Conservation (phyloP, 2,888 invertebrate species). For the Trachelus troglodyta region DNA sequence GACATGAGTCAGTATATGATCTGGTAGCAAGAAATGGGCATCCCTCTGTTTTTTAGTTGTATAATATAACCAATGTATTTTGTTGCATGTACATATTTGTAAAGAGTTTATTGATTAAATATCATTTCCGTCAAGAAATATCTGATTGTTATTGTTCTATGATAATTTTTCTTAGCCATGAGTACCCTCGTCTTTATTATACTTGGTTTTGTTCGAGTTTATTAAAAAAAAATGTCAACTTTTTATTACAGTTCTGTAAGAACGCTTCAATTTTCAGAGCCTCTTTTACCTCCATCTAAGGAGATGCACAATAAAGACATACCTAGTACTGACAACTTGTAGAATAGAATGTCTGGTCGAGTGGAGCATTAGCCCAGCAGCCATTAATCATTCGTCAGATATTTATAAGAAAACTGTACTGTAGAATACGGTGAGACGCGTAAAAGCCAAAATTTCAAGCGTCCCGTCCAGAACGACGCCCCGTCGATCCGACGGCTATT, state of each 20-base stretch:
- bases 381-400: background rate
- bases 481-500: background rate
- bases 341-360: background rate
- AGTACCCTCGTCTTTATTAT: background rate
- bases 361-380: background rate
- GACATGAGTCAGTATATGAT: conserved; percentile 16
- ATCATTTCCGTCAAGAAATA: conserved; percentile 31
- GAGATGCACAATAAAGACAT: background rate
- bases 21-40: background rate
- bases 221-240: background rate
- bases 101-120: conserved; percentile 62
- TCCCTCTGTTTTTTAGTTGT: conserved; percentile 24
- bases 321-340: background rate
- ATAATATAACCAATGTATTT: conserved; percentile 32
- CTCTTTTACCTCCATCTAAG: background rate
- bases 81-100: conserved; percentile 63
- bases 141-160: background rate
- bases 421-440: background rate
- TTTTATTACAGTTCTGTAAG: background rate
- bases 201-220: background rate
- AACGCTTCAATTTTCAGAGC: background rate
- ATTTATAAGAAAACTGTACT: background rate
- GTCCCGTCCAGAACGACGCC: background rate
- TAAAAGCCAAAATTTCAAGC: background rate
- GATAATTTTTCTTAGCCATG: background rate